These are phyloP conservation scores for Scalopus aquaticus DNA, from an alignment of 2,113 vertebrate species.

Conservation along the genomic window DNA sequence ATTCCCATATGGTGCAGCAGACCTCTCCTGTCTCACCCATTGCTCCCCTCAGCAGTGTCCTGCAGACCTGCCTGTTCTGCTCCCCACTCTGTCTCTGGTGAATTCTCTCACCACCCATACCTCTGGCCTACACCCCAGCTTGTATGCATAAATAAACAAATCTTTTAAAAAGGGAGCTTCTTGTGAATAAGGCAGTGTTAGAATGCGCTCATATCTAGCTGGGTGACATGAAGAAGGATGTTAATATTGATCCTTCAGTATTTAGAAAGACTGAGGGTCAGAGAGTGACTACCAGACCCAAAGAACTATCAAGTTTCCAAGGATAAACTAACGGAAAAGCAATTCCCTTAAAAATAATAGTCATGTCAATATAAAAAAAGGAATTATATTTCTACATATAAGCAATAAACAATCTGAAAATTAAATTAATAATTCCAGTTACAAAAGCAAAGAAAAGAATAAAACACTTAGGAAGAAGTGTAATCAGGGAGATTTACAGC, in stretches of 20 bases:
- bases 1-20: too few species aligned
- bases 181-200: background rate
- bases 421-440: slow-evolving; percentile 13
- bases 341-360: slow-evolving; percentile 25
- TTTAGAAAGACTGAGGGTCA: slow-evolving; percentile 14
- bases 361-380: slow-evolving; percentile 3
- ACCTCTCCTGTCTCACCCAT: too few species aligned
- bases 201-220: background rate
- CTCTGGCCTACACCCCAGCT: too few species aligned
- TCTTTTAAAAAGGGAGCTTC: too few species aligned
- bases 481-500: too few species aligned
- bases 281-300: background rate
- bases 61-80: too few species aligned
- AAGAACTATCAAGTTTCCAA: background rate
- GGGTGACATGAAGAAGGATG: background rate
- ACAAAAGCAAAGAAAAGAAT: too few species aligned
- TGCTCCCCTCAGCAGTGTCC: too few species aligned
- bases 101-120: too few species aligned
- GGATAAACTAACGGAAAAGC: background rate
- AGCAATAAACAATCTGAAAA: background rate
- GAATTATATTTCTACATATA: background rate
- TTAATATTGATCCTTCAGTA: background rate
- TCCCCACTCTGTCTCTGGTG: too few species aligned
- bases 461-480: too few species aligned
- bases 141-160: too few species aligned